Conservation (phyloP, 1,140 invertebrate genomes). For the Apis mellifera region DNA sequence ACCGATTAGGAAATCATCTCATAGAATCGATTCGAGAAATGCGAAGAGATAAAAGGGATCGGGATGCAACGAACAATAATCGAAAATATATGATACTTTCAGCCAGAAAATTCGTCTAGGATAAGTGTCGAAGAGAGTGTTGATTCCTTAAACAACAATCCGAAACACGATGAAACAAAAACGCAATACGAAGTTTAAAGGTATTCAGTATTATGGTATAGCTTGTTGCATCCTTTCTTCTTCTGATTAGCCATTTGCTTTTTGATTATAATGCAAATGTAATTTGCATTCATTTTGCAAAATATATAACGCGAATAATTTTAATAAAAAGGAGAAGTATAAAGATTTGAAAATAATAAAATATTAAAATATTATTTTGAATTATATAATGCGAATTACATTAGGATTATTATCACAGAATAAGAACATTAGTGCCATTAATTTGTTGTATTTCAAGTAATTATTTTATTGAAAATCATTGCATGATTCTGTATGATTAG, state of each 20-base stretch:
- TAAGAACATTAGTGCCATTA: not conserved
- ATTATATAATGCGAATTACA: not conserved
- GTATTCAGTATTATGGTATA: slow-evolving; percentile 60
- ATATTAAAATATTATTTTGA: too few relatives aligned
- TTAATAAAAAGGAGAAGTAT: too few relatives aligned
- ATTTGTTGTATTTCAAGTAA: not conserved
- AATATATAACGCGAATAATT: not conserved
- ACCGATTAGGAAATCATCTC: not conserved
- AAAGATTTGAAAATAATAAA: too few relatives aligned
- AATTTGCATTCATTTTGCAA: not conserved
- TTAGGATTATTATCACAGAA: not conserved
- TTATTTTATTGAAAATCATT: not conserved
- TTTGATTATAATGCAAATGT: not conserved
- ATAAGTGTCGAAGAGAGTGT: slow-evolving; percentile 75
- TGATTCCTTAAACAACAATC: slow-evolving; percentile 75
- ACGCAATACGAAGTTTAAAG: slow-evolving; percentile 72
- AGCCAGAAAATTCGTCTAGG: slow-evolving; percentile 75
- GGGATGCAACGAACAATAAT: slow-evolving; percentile 18
- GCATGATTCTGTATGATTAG: not conserved
- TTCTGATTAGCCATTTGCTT: not conserved
- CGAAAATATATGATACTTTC: slow-evolving; percentile 67
- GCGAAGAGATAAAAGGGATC: not conserved
- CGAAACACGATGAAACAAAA: slow-evolving; percentile 71
- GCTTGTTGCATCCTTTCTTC: slow-evolving; percentile 27
- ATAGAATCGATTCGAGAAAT: not conserved